Percentiles rank a stretch among this genome's conserved stretches.
These are phyloP conservation scores for Quadroppia sp. DNA, from an alignment of 2,888 invertebrate species.

Conservation along the genomic window DNA sequence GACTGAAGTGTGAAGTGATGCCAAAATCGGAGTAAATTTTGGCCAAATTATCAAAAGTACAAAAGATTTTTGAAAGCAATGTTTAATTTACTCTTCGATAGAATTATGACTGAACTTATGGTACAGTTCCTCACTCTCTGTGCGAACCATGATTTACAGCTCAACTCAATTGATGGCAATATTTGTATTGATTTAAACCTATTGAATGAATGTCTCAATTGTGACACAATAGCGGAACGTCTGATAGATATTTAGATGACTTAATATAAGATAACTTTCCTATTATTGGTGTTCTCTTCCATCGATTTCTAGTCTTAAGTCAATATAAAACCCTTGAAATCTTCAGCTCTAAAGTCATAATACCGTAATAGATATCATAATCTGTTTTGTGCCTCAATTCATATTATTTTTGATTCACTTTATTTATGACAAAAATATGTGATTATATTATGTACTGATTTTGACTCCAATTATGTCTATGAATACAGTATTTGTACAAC, in stretches of 20 bases:
- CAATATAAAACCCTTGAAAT: background rate
- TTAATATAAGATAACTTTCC: background rate
- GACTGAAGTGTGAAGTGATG: background rate
- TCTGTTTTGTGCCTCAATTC: background rate
- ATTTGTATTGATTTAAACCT: background rate
- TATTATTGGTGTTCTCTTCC: background rate
- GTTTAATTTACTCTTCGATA: background rate
- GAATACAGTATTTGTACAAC: background rate
- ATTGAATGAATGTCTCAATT: background rate
- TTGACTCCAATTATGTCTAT: background rate
- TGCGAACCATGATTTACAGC: background rate
- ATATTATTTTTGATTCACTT: background rate
- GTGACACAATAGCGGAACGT: background rate
- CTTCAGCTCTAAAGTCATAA: slow-evolving; percentile 2
- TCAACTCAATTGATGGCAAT: slow-evolving; percentile 10
- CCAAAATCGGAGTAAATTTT: background rate
- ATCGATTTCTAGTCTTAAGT: background rate
- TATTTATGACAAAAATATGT: background rate
- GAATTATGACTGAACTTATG: background rate
- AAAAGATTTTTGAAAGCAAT: background rate
- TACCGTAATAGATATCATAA: background rate
- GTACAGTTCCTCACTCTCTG: background rate
- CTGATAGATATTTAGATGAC: background rate
- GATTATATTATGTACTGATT: background rate
- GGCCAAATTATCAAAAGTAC: slow-evolving; percentile 6